Evolutionary conservation across 2,113 vertebrate genomes (phyloP), one percentile per base, ranked within the genome.

Genomic region (Bettongia penicillata): DNA sequence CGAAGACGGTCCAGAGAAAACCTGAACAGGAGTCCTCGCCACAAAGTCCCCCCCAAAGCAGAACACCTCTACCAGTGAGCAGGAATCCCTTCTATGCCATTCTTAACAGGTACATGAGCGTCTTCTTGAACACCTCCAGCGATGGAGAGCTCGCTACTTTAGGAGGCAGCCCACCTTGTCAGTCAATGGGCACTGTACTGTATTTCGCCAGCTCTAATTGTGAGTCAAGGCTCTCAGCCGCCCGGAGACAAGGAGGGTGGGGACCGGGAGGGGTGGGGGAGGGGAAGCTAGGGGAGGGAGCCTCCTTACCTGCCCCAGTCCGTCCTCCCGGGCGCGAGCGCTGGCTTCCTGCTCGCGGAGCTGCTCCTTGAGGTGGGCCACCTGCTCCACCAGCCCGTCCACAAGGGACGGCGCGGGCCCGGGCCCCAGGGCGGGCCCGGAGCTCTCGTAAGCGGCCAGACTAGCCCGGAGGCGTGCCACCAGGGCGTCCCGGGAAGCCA

Each of bases 391-490:
- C 96, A 99, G 52, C 48, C 97, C 98, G 55, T 99, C 99, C 96
- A 99, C 95, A 93, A 99, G 52, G 26, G 98, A 98, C 93, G 97
- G 98, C 61, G 99, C 98, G 31, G 99, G 99, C 19, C 98, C 98
- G 14, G 49, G 28, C n/a, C 43, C 51, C 24, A 16, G 53, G 10
- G 92, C 93, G 98, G 94, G 0, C 98, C 94, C 89, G 98, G 98
- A 9, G 96, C 97, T 19, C 0, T 98, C 98, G 68, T 84, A 84
- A 43, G 68, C 68, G 68, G 68, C 68, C 68, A 84, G 68, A 8
- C 68, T 84, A 14, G 28, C 52, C 26, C 48, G 93, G 16, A 99
- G 84, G 14, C 99, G 98, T 4, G 97, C 91, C 2, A 99, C 98
- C 47, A 98, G 93, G 16, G 96, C 97, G 95, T 99, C 98, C 95